Conservation (phyloP, 2,797 vertebrate species). For the Otolemur crassicaudatus region DNA sequence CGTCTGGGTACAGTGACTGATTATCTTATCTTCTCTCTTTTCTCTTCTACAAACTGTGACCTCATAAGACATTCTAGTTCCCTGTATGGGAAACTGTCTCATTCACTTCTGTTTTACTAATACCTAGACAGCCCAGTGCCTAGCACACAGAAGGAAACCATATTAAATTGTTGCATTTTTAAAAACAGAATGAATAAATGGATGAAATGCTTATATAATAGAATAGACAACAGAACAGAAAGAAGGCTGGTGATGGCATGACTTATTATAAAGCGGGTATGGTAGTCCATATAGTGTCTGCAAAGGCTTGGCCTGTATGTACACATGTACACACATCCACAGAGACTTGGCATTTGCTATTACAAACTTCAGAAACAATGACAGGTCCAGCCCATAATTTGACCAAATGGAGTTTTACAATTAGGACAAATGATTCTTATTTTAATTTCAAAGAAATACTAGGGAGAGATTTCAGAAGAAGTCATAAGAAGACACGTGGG, state of each 20-base stretch:
- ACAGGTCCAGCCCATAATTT: background rate
- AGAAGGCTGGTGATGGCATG: background rate
- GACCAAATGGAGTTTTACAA: background rate
- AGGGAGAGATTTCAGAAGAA: background rate
- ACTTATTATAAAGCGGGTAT: background rate
- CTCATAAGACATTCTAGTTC: background rate
- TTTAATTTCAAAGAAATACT: slow-evolving; percentile 27
- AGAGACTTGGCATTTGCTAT: slow-evolving; percentile 20
- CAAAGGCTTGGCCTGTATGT: background rate
- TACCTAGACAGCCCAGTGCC: background rate
- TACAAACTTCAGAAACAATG: slow-evolving; percentile 46
- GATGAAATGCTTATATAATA: slow-evolving; percentile 9
- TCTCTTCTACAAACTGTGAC: background rate
- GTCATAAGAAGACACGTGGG: background rate
- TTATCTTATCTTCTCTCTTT: background rate
- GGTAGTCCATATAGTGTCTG: slow-evolving; percentile 36
- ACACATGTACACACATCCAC: background rate
- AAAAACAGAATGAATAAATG: background rate
- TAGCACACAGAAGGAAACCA: background rate
- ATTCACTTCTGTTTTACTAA: background rate
- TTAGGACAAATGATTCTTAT: background rate
- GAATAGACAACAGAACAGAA: slow-evolving; percentile 26
- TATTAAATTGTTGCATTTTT: background rate
- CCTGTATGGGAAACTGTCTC: background rate
- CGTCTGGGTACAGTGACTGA: background rate